These are phyloP conservation scores for Chionodraco myersi DNA, from an alignment of 2,113 vertebrate genomes.

Conservation along the genomic window DNA sequence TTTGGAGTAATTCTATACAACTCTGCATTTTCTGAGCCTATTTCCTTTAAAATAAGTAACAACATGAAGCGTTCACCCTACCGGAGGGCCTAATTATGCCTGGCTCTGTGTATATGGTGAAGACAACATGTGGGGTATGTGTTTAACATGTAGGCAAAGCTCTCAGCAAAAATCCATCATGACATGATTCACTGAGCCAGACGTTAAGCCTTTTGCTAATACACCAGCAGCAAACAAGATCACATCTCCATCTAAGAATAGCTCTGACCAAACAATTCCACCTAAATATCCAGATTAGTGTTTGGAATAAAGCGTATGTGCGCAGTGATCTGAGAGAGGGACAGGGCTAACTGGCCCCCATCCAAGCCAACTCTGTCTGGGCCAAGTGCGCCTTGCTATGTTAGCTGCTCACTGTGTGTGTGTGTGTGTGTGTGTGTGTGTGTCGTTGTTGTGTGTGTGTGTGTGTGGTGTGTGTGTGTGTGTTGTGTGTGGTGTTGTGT, in stretches of 20 bases:
- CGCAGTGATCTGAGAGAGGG: conserved; percentile 68
- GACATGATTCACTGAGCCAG: conserved; percentile 49
- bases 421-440: neutral
- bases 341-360: conserved; percentile 61
- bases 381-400: conserved; percentile 44
- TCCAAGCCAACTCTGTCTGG: conserved; percentile 63
- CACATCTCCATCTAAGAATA: conserved; percentile 72
- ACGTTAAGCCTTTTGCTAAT: conserved; percentile 59
- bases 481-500: conserved; percentile 13
- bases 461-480: conserved; percentile 25
- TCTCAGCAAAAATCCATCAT: conserved; percentile 39
- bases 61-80: neutral
- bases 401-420: conserved; percentile 39
- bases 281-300: conserved; percentile 77
- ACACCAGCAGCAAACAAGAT: conserved; percentile 66
- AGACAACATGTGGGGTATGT: conserved; percentile 19
- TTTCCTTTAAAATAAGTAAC: conserved; percentile 1
- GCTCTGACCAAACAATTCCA: conserved; percentile 67
- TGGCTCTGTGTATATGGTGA: conserved; percentile 12
- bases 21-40: neutral
- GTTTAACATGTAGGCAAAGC: conserved; percentile 51
- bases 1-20: conserved; percentile 4
- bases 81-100: neutral
- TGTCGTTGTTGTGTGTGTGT: conserved; percentile 7
- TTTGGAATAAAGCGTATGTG: conserved; percentile 68